Evolutionary conservation across 2,888 invertebrate species (phyloP).

Genomic region (Lasioglossum villosulum): DNA sequence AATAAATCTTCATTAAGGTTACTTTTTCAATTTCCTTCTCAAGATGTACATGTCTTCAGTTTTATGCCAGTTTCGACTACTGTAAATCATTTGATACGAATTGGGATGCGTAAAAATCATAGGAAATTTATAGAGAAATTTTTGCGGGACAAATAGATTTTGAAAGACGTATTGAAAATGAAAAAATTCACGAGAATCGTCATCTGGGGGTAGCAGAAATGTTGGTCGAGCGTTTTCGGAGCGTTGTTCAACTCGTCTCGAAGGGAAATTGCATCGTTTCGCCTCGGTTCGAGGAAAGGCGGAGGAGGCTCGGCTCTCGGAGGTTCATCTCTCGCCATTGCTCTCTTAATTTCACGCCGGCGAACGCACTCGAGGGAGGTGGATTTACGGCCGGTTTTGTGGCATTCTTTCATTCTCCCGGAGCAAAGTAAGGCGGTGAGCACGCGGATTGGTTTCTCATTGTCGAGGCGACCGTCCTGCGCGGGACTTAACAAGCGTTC

Average conservation of each 20-base stretch:
- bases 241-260: neutral
- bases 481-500: slow-evolving; percentile 39
- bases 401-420: slow-evolving; percentile 52
- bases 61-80: neutral
- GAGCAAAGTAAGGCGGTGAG: slow-evolving; percentile 64
- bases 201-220: neutral
- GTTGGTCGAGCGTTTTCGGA: neutral
- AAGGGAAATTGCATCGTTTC: slow-evolving; percentile 6
- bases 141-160: neutral
- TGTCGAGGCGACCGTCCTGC: slow-evolving; percentile 44
- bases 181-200: neutral
- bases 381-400: slow-evolving; percentile 73
- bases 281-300: neutral
- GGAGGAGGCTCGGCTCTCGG: neutral
- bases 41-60: neutral
- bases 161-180: neutral
- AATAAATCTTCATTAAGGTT: neutral
- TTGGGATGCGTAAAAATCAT: neutral
- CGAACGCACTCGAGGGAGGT: slow-evolving; percentile 69
- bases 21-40: neutral
- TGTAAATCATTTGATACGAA: neutral
- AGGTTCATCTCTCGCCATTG: slow-evolving; percentile 63
- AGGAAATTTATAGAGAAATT: neutral
- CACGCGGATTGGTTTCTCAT: slow-evolving; percentile 68
- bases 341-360: slow-evolving; percentile 79